phyloP scores from a whole-genome alignment of 2,113 vertebrate species.

The Lontra canadensis region DNA sequence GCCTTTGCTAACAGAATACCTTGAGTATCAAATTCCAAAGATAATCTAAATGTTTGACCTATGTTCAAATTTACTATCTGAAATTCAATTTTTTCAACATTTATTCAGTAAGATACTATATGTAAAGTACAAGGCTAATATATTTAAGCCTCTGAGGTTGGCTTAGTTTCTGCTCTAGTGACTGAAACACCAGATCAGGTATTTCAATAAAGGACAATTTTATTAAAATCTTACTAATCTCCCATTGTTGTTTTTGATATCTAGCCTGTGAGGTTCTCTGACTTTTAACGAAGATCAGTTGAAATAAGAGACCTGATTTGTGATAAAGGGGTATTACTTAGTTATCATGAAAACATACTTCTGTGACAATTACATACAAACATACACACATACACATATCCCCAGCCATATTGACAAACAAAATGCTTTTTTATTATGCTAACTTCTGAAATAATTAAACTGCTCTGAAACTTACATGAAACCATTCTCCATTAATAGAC shows the following conservation, averaged over 20 bases:
- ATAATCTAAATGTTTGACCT: background rate
- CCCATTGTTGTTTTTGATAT: background rate
- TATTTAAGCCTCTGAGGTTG: background rate
- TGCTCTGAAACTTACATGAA: background rate
- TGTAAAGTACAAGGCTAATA: background rate
- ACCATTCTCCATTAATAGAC: background rate
- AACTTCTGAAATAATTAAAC: slow-evolving; percentile 21
- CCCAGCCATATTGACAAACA: background rate
- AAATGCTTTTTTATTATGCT: background rate
- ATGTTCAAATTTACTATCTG: background rate
- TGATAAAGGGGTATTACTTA: background rate
- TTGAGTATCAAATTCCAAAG: background rate
- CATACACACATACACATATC: background rate
- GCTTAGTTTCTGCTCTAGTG: background rate
- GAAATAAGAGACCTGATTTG: slow-evolving; percentile 34
- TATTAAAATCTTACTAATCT: background rate
- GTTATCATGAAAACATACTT: background rate
- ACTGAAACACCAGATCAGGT: background rate
- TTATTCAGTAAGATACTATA: background rate
- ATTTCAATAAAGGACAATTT: background rate
- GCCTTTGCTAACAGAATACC: background rate
- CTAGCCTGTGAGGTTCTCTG: background rate
- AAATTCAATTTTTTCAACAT: slow-evolving; percentile 36
- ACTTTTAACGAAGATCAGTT: background rate
- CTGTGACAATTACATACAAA: background rate